Conservation (phyloP, 2,797 vertebrate species). For the Moxostoma hubbsi region DNA sequence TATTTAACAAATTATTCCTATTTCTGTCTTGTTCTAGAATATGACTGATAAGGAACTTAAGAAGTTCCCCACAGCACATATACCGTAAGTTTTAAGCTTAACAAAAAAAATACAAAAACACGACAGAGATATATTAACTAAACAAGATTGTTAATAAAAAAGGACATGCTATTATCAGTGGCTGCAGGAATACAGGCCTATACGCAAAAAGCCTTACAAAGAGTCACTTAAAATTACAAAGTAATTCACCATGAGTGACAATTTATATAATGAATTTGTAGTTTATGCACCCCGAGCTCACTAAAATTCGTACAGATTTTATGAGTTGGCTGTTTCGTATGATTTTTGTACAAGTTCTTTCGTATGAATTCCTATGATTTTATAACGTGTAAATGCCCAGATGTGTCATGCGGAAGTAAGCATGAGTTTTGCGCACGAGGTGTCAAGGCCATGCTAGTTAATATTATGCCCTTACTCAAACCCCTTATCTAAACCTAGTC, state of each 20-base stretch:
- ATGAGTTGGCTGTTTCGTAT: no score
- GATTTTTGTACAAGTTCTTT: no score
- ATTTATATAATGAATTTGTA: background rate
- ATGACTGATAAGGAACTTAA: slow-evolving; percentile 83
- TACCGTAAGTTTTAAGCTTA: slow-evolving; percentile 60
- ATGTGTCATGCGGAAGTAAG: no score
- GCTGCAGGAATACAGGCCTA: background rate
- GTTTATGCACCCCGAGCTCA: no score
- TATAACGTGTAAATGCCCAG: no score
- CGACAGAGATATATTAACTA: background rate
- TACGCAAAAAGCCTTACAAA: no score
- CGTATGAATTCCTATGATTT: no score
- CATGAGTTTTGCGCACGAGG: no score
- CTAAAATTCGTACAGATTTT: no score
- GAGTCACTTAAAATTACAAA: background rate
- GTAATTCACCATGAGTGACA: background rate
- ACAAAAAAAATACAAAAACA: background rate
- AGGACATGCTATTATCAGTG: background rate
- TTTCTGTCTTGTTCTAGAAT: background rate
- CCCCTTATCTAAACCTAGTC: no score
- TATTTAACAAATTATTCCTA: background rate
- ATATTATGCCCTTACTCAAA: no score
- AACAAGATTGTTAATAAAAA: background rate
- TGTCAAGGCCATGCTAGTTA: no score
- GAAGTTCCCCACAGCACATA: slow-evolving; percentile 59